Conservation (phyloP, 1,140 invertebrate species). For the Druon quercuslanigerum region DNA sequence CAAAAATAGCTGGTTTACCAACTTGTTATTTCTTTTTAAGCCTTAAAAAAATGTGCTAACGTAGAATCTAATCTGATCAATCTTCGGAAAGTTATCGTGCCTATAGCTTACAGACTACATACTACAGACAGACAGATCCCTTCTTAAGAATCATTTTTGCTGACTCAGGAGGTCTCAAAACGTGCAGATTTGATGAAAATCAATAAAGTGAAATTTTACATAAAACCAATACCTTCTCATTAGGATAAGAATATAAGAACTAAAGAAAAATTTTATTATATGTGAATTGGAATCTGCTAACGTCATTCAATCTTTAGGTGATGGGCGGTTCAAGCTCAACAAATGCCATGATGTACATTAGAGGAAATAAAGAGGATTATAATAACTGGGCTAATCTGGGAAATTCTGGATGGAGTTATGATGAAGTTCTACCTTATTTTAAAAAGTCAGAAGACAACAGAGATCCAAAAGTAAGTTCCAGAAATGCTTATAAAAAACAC, state of each 20-base stretch:
- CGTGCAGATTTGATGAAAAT: no score
- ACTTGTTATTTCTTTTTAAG: no score
- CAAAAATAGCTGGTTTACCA: no score
- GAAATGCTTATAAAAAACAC: neutral
- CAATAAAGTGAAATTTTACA: no score
- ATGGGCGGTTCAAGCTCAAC: constrained; percentile 77
- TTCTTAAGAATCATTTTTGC: no score
- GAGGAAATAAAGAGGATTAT: constrained; percentile 81
- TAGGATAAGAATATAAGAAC: neutral
- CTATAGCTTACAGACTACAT: no score
- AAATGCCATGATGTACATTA: constrained; percentile 84
- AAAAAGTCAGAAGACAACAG: constrained; percentile 79
- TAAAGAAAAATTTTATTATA: neutral
- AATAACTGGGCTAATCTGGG: constrained; percentile 82
- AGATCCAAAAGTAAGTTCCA: neutral
- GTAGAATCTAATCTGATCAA: no score
- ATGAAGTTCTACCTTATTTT: constrained; percentile 86
- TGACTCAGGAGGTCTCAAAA: no score
- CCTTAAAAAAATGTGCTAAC: no score
- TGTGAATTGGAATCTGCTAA: neutral
- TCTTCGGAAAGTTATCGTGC: no score
- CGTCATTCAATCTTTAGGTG: neutral
- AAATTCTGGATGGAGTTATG: constrained; percentile 89
- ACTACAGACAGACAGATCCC: no score
- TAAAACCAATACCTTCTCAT: no score